Conservation (phyloP, 2,113 vertebrate genomes). For the Craseonycteris thonglongyai region DNA sequence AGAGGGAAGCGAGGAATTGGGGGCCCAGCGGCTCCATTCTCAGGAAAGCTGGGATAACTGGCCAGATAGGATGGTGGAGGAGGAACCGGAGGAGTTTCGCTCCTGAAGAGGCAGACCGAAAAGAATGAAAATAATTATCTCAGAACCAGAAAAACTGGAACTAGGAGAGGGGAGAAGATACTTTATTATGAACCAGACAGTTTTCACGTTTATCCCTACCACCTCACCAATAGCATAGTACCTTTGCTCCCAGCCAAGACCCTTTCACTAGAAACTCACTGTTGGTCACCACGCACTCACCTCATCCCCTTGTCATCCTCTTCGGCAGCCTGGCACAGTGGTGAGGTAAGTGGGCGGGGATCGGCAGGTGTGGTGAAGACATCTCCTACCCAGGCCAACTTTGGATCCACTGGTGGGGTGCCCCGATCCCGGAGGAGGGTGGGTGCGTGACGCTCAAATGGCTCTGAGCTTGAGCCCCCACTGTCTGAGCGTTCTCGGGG, state of each 20-base stretch:
- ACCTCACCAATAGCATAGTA: neutral
- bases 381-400: constrained; percentile 89
- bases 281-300: constrained; percentile 65
- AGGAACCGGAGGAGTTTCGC: constrained; percentile 88
- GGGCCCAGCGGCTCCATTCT: constrained; percentile 80
- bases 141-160: neutral
- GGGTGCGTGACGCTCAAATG: constrained; percentile 86
- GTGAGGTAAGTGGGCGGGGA: constrained; percentile 81
- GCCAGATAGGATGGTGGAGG: constrained; percentile 82
- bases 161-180: neutral
- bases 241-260: neutral
- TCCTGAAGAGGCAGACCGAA: constrained; percentile 76
- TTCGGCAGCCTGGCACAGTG: constrained; percentile 85
- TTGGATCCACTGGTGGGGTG: constrained; percentile 92
- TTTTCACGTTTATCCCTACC: neutral
- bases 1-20: constrained; percentile 74
- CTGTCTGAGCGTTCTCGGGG: constrained; percentile 93
- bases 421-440: constrained; percentile 83
- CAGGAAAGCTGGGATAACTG: constrained; percentile 84
- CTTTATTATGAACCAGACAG: neutral
- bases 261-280: neutral
- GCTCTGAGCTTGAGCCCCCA: constrained; percentile 90
- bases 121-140: neutral
- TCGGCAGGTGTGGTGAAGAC: constrained; percentile 83
- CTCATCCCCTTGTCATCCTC: constrained; percentile 85